Evolutionary conservation across 1,140 invertebrate genomes (phyloP).

Genomic region (Sipha flava): DNA sequence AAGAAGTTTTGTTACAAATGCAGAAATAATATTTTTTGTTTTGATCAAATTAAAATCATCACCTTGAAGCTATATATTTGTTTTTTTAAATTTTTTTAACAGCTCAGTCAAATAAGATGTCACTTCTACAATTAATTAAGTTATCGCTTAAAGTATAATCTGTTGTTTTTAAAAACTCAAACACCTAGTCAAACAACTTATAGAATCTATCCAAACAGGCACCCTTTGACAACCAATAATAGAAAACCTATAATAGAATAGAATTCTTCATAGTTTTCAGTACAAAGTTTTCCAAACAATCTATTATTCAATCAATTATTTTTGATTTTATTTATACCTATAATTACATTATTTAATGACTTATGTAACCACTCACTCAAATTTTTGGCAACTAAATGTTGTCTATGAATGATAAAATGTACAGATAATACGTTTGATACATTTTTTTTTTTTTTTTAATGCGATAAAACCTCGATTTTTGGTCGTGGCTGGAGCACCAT

Average conservation of each 20-base stretch:
- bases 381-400: constrained; percentile 35
- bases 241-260: not conserved
- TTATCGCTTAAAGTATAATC: constrained; percentile 36
- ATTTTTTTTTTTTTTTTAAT: not conserved
- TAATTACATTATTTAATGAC: constrained; percentile 38
- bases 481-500: constrained; percentile 3
- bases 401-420: constrained; percentile 18
- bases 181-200: constrained; percentile 33
- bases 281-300: constrained; percentile 28
- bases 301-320: constrained; percentile 34
- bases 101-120: constrained; percentile 43
- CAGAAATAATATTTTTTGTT: constrained; percentile 14
- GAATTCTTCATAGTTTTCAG: constrained; percentile 42
- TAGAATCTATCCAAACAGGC: not conserved
- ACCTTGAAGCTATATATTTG: constrained; percentile 35
- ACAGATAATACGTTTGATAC: not conserved
- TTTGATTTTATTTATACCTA: constrained; percentile 40
- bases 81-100: constrained; percentile 39
- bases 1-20: not conserved
- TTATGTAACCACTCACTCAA: constrained; percentile 37
- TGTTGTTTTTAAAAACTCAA: constrained; percentile 41
- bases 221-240: not conserved
- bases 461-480: not conserved
- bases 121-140: constrained; percentile 41
- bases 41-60: constrained; percentile 1